Conservation (phyloP, 2,113 vertebrate genomes). For the Neogale vison region DNA sequence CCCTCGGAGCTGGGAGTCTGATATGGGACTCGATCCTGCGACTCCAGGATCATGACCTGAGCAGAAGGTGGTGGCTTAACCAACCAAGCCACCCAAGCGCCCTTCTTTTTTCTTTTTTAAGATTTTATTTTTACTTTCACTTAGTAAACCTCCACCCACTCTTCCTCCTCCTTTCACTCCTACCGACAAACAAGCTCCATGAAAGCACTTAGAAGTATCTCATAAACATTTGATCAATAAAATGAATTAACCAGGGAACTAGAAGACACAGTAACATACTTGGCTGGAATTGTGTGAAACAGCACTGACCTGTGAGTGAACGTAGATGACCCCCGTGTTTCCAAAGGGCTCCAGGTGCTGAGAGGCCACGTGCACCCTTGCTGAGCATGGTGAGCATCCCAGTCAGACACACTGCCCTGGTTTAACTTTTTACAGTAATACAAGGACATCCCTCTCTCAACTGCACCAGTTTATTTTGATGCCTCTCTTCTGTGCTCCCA, state of each 20-base stretch:
- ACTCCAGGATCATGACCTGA: no score
- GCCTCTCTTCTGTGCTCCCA: not conserved
- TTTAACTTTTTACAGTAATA: not conserved
- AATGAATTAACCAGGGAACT: not conserved
- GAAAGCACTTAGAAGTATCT: not conserved
- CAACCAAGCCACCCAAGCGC: no score
- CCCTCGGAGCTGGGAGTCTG: no score
- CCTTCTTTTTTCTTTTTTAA: no score
- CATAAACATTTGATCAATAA: not conserved
- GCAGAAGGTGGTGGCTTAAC: no score
- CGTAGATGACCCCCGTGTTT: not conserved
- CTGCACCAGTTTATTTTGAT: not conserved
- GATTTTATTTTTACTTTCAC: not conserved
- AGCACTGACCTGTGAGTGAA: not conserved
- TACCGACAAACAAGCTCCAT: not conserved
- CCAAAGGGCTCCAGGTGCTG: not conserved
- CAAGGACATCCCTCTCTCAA: not conserved
- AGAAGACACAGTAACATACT: not conserved
- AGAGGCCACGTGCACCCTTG: not conserved
- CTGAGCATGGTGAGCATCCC: fast-evolving
- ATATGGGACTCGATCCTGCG: no score
- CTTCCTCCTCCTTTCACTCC: not conserved
- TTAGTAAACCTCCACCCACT: no score
- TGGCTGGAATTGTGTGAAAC: not conserved
- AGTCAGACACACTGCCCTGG: not conserved